Percentiles rank a stretch among this genome's conserved stretches.
These are phyloP conservation scores for Caenorhabditis latens DNA, from an alignment of 1,140 invertebrate genomes.

Conservation along the genomic window DNA sequence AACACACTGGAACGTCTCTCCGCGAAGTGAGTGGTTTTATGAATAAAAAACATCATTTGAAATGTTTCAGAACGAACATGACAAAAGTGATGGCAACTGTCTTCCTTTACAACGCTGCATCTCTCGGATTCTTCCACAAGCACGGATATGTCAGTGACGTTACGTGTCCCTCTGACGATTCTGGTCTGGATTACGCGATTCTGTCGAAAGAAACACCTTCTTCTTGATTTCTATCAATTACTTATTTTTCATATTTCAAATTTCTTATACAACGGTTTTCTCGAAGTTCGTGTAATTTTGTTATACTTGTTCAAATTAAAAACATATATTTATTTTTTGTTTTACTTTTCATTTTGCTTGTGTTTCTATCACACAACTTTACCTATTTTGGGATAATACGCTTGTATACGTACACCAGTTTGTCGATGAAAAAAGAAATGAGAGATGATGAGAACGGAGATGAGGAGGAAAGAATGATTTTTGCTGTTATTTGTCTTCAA, in stretches of 20 bases:
- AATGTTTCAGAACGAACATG: constrained; percentile 68
- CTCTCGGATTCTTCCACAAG: constrained; percentile 72
- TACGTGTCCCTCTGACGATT: constrained; percentile 56
- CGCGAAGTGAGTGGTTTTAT: not conserved
- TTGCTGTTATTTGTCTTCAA: too few species aligned
- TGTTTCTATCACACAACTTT: too few species aligned
- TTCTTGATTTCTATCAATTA: too few species aligned
- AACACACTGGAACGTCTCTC: constrained; percentile 65
- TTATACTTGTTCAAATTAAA: too few species aligned
- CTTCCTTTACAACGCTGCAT: constrained; percentile 68
- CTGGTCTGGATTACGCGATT: constrained; percentile 58
- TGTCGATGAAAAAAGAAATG: too few species aligned
- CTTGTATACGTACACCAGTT: too few species aligned
- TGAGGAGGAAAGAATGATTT: too few species aligned
- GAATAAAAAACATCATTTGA: not conserved
- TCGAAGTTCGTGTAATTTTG: not conserved
- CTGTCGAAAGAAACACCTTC: constrained; percentile 44
- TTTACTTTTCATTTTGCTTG: too few species aligned
- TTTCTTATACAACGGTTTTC: not conserved
- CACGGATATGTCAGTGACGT: constrained; percentile 64
- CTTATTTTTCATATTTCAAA: too few species aligned
- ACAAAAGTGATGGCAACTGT: constrained; percentile 71
- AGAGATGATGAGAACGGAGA: too few species aligned
- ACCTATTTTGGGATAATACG: too few species aligned
- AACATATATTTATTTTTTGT: too few species aligned